Conservation (phyloP, 2,888 invertebrate genomes). For the Aphidoletes aphidimyza region DNA sequence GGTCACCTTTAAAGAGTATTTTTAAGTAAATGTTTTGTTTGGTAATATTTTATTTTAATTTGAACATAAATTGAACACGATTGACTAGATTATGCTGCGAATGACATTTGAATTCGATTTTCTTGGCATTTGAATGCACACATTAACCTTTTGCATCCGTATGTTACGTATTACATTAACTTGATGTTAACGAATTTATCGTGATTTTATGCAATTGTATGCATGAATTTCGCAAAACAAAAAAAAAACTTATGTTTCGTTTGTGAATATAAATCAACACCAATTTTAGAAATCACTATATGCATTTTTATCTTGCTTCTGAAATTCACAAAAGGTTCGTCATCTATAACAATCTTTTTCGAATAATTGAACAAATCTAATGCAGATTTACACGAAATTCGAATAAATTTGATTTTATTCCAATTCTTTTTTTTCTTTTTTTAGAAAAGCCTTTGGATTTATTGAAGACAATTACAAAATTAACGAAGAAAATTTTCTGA, state of each 20-base stretch:
- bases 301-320: background rate
- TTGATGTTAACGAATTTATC: background rate
- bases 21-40: background rate
- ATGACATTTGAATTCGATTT: background rate
- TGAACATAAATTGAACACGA: background rate
- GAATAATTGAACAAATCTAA: background rate
- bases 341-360: background rate
- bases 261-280: background rate
- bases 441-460: too few relatives aligned
- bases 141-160: background rate
- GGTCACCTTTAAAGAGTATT: constrained; percentile 13
- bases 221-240: too few relatives aligned
- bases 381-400: background rate
- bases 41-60: background rate
- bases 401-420: background rate
- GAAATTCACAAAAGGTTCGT: background rate
- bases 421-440: background rate
- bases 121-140: constrained; percentile 14
- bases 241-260: background rate
- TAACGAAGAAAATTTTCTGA: background rate
- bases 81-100: background rate
- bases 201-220: background rate
- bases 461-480: background rate
- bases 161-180: background rate
- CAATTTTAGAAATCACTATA: background rate